phyloP scores from a whole-genome alignment of 2,888 invertebrate species.

The Steromphala cineraria region DNA sequence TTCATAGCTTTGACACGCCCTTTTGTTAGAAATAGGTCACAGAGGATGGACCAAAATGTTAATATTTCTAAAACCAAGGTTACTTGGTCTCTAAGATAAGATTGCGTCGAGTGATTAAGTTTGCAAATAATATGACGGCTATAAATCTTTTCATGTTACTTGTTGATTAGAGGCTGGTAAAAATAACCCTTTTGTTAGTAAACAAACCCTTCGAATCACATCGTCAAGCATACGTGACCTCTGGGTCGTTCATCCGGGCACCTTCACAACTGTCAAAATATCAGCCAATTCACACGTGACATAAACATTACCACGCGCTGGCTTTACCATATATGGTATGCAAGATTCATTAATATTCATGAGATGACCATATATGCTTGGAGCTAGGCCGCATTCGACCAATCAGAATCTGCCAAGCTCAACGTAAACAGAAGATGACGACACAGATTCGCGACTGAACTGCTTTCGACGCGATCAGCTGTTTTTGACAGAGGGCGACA shows the following conservation, averaged over 20 bases:
- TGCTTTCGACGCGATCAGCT: constrained; percentile 44
- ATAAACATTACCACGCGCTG: constrained; percentile 38
- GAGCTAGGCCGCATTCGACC: constrained; percentile 27
- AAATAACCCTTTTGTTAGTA: neutral
- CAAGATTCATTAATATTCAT: constrained; percentile 59
- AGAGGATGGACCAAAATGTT: too few species aligned
- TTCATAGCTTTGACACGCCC: too few species aligned
- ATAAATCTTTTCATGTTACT: too few species aligned
- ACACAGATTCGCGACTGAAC: constrained; percentile 33
- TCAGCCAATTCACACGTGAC: constrained; percentile 37
- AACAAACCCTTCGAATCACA: neutral
- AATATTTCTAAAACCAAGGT: too few species aligned
- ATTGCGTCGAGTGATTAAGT: too few species aligned
- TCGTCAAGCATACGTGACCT: neutral
- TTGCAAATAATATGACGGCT: too few species aligned
- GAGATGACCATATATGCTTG: constrained; percentile 38
- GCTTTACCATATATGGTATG: constrained; percentile 34
- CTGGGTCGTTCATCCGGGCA: neutral
- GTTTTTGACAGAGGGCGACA: constrained; percentile 28
- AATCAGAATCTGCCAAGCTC: constrained; percentile 29
- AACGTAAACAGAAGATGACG: constrained; percentile 49
- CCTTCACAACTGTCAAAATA: constrained; percentile 23
- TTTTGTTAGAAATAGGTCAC: too few species aligned
- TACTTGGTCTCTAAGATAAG: too few species aligned
- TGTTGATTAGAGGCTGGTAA: neutral